phyloP scores from a whole-genome alignment of 2,113 vertebrate genomes.

The Prolemur simus region DNA sequence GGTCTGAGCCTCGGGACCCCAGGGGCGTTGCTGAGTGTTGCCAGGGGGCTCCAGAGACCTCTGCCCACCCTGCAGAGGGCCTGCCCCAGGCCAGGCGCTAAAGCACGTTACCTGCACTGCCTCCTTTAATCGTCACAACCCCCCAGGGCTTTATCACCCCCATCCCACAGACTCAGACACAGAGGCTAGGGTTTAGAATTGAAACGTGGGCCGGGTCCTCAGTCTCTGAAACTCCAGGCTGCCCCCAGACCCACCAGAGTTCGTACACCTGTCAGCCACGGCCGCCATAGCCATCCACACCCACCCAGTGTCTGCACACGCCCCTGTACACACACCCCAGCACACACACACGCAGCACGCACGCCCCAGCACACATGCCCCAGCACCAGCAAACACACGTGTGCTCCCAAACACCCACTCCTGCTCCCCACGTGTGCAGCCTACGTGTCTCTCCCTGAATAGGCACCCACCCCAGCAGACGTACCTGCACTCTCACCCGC shows the following conservation, averaged over 20 bases:
- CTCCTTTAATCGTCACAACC: rapidly evolving
- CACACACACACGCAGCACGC: not conserved
- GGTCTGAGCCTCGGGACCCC: not conserved
- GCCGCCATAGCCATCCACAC: not conserved
- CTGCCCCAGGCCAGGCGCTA: not conserved
- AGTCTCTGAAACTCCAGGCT: not conserved
- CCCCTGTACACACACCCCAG: rapidly evolving
- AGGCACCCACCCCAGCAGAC: not conserved
- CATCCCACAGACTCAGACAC: not conserved
- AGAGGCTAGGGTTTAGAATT: not conserved
- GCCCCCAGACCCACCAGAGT: too few species aligned
- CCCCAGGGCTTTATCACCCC: not conserved
- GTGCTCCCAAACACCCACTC: not conserved
- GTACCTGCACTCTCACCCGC: not conserved
- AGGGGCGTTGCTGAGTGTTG: not conserved
- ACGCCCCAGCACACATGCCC: not conserved
- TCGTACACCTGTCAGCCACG: not conserved
- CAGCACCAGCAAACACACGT: not conserved
- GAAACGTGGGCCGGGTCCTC: not conserved
- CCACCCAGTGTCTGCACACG: not conserved
- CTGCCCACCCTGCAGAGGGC: not conserved
- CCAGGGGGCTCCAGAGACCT: not conserved
- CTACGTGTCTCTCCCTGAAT: not conserved
- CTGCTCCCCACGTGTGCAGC: too few species aligned
- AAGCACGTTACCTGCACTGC: rapidly evolving